Base-by-base conservation (phyloP, 2,888 invertebrate species). In the Apeira syringaria region DNA sequence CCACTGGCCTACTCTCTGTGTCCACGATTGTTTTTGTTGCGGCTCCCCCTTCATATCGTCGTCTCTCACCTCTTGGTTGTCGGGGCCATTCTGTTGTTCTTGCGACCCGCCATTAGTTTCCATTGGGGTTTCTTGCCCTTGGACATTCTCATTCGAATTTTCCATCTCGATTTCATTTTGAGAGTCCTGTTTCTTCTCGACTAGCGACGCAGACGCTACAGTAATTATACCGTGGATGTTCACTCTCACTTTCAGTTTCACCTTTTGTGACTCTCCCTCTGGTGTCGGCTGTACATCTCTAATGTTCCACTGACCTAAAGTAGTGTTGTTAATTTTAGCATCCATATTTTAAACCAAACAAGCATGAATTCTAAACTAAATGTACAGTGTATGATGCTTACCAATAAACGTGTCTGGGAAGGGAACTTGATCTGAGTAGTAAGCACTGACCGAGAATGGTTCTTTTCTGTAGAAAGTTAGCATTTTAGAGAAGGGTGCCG, bases 231-330 rank as follows among this genome's bases (percentile, higher is more conserved):
- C 99, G 78, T 99, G 96, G 33, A 96, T 92, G 89, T 99, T 98
- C 38, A 99, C 92, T 61, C 98, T 93, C 3, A 98, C 97, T 90
- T 99, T 99, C 2, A 99, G 95, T 86, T 99, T 99, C 1, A 99
- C 95, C 82, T 98, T 99, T 53, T 97, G 95, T n/a, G 95, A 93
- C 67, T 97, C 97, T 17, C 98, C 98, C 50, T 96, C 96, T 0
- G 95, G 82, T 15, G 94, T 95, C 2, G 99, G 96, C 61, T 94
- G 94, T 3, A 99, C 93, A 68, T 97, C 96, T 66, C 93, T 94
- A 47, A 97, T 93, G 31, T 92, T 86, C 93, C 95, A 97, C 44
- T 92, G 91, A 55, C 95, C 95, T 94, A 59, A 12, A 61, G 32
- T 36, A 8, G 44, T 26, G 44, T 46, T 1, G 6, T 29, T 11